phyloP scores from a whole-genome alignment of 1,140 invertebrate genomes.

The Hylaeus anthracinus region DNA sequence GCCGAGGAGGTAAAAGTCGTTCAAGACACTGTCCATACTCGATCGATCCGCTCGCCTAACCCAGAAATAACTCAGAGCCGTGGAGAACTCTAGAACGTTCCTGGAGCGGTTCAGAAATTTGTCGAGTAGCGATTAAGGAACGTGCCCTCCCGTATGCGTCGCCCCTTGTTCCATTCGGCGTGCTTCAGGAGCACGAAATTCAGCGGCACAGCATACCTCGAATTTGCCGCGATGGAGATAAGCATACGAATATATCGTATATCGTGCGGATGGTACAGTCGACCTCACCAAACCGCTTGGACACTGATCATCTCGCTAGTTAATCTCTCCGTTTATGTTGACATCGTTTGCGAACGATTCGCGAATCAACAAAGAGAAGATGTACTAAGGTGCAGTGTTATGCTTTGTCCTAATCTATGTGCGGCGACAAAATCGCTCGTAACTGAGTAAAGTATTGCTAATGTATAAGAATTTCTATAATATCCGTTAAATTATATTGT shows the following conservation, averaged over 20 bases:
- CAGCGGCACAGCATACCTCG: slow-evolving; percentile 45
- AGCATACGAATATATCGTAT: slow-evolving; percentile 22
- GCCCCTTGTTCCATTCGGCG: slow-evolving; percentile 49
- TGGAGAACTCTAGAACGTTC: slow-evolving; percentile 38
- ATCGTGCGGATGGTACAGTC: neutral
- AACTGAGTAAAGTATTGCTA: too few species aligned
- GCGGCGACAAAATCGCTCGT: too few species aligned
- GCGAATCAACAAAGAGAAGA: neutral
- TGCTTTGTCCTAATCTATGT: too few species aligned
- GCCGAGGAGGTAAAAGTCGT: slow-evolving; percentile 7
- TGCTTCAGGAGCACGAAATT: slow-evolving; percentile 58
- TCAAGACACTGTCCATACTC: slow-evolving; percentile 10
- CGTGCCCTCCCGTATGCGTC: slow-evolving; percentile 36
- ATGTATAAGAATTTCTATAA: too few species aligned
- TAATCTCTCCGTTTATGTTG: neutral
- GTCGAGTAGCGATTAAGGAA: slow-evolving; percentile 55
- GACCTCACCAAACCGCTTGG: too few species aligned
- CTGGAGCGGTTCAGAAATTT: slow-evolving; percentile 51
- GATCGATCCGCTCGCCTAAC: slow-evolving; percentile 28
- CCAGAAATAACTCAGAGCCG: neutral
- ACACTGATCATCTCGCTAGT: neutral
- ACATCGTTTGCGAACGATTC: neutral
- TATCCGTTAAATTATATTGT: too few species aligned
- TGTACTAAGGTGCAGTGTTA: too few species aligned
- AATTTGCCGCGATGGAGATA: slow-evolving; percentile 56